These are phyloP conservation scores for Sceloporus tristichus DNA, from an alignment of 2,113 vertebrate species.

Conservation along the genomic window DNA sequence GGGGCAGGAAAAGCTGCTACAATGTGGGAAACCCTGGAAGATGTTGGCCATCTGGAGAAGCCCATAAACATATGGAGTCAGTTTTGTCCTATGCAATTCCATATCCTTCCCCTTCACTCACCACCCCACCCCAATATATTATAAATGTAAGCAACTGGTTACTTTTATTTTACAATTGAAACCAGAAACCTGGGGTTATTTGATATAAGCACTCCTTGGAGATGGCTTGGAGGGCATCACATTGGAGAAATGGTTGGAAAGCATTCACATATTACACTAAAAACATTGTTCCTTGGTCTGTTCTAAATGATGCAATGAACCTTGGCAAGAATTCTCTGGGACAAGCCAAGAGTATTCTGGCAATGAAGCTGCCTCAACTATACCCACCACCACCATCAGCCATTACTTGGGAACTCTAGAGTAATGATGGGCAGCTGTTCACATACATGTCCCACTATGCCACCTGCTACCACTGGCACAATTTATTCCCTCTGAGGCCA, in stretches of 20 bases:
- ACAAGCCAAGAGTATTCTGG: too few species aligned
- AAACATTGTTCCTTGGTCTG: slow-evolving; percentile 64
- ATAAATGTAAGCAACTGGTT: slow-evolving; percentile 52
- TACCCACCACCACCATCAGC: too few species aligned
- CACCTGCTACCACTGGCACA: too few species aligned
- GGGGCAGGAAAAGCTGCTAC: too few species aligned
- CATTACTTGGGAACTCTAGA: too few species aligned
- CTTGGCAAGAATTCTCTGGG: background rate
- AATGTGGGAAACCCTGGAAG: too few species aligned
- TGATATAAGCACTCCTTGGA: slow-evolving; percentile 62
- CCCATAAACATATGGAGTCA: slow-evolving; percentile 20
- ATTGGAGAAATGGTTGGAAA: slow-evolving; percentile 54
- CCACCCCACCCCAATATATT: slow-evolving; percentile 8
- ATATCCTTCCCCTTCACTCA: slow-evolving; percentile 44
- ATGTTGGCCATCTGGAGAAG: too few species aligned
- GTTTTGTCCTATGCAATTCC: slow-evolving; percentile 37
- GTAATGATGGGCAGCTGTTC: too few species aligned
- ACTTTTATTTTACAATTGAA: slow-evolving; percentile 63
- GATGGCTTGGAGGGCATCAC: slow-evolving; percentile 57
- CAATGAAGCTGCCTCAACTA: too few species aligned
- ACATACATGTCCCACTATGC: too few species aligned
- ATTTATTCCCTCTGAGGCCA: too few species aligned
- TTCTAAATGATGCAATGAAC: slow-evolving; percentile 67
- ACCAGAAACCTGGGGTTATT: slow-evolving; percentile 62
- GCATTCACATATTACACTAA: slow-evolving; percentile 57